Conservation (phyloP, 1,140 invertebrate species). For the Polypedilum vanderplanki region DNA sequence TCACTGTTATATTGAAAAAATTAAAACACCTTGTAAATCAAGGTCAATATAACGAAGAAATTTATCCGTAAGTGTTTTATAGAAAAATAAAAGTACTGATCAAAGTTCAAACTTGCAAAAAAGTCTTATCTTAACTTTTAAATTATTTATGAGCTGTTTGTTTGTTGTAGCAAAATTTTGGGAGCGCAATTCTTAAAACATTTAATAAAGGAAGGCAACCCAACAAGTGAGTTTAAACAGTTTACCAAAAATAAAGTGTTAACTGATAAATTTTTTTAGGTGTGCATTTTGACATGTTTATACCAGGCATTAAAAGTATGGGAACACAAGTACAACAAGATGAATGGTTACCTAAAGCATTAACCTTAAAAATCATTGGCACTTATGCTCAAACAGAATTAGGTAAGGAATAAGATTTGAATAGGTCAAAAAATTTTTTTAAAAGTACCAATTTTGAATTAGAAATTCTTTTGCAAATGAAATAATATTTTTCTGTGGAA, state of each 20-base stretch:
- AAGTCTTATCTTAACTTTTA: no score
- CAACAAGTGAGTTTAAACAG: conserved; percentile 46
- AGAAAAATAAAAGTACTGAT: conserved; percentile 29
- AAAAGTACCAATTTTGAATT: no score
- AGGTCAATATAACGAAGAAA: conserved; percentile 47
- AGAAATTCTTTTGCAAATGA: no score
- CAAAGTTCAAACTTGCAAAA: conserved; percentile 17
- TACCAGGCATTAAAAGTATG: conserved; percentile 80
- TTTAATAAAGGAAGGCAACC: conserved; percentile 72
- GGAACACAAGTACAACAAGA: conserved; percentile 75
- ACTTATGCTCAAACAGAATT: conserved; percentile 95
- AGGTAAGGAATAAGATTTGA: no score
- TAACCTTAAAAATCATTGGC: conserved; percentile 75
- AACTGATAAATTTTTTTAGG: neutral
- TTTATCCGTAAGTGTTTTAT: conserved; percentile 45
- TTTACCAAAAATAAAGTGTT: neutral
- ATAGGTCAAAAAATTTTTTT: no score
- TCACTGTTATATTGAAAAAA: conserved; percentile 62
- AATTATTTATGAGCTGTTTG: neutral
- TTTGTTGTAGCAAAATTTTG: conserved; percentile 55
- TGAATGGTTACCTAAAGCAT: conserved; percentile 76
- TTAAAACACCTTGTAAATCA: conserved; percentile 57
- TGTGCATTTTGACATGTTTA: conserved; percentile 60
- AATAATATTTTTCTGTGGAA: no score
- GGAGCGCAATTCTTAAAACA: conserved; percentile 67